These are phyloP conservation scores for Hyles vespertilio DNA, from an alignment of 1,140 invertebrate genomes.

Conservation along the genomic window DNA sequence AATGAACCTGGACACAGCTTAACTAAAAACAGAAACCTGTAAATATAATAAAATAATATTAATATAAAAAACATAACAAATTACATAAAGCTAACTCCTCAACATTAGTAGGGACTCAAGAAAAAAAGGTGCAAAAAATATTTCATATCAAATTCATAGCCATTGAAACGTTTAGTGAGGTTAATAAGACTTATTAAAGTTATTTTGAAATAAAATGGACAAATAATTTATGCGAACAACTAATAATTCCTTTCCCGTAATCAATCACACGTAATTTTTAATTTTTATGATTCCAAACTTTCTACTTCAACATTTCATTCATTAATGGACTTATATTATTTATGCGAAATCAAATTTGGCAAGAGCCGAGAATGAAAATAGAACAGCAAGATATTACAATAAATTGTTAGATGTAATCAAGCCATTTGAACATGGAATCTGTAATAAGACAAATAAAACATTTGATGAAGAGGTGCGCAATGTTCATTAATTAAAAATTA, in stretches of 20 bases:
- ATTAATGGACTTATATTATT: constrained; percentile 1
- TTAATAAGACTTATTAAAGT: no score
- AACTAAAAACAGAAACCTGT: constrained; percentile 65
- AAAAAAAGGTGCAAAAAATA: no score
- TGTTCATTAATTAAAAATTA: neutral
- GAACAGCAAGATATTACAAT: constrained; percentile 1
- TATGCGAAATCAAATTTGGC: neutral
- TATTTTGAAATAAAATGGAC: no score
- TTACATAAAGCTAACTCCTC: no score
- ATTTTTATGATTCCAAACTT: neutral
- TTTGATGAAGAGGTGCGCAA: neutral
- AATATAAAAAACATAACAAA: constrained; percentile 2
- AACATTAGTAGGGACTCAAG: no score
- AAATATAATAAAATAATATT: constrained; percentile 33
- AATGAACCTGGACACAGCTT: constrained; percentile 26
- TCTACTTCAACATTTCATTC: neutral
- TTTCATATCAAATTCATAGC: no score
- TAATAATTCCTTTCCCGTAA: no score
- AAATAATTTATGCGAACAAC: no score
- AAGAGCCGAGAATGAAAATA: neutral
- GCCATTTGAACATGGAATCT: neutral
- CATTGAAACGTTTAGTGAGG: no score
- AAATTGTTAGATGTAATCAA: neutral
- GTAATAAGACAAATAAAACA: neutral
- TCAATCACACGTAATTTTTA: neutral